Conservation (phyloP, 1,140 invertebrate species). For the Pogonus chalceus region DNA sequence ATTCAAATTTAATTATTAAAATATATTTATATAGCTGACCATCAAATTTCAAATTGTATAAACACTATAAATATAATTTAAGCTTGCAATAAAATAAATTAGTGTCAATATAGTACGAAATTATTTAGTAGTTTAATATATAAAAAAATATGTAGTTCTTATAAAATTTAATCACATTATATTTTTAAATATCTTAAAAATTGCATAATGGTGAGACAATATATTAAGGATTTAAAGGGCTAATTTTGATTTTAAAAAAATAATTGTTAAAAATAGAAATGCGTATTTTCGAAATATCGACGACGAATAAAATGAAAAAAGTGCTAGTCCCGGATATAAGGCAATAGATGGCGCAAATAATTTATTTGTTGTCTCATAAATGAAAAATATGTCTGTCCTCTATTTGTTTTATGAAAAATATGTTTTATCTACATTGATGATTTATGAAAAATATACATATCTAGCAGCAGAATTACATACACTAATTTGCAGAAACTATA, state of each 20-base stretch:
- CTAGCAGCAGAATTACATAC: slow-evolving; percentile 29
- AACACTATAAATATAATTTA: too few relatives aligned
- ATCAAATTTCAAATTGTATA: too few relatives aligned
- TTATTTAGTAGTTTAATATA: too few relatives aligned
- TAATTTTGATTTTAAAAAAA: neutral
- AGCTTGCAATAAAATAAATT: too few relatives aligned
- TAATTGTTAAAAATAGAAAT: neutral
- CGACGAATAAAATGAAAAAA: neutral
- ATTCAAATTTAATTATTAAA: too few relatives aligned
- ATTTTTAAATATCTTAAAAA: too few relatives aligned
- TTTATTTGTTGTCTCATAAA: slow-evolving; percentile 15
- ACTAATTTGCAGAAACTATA: slow-evolving; percentile 27
- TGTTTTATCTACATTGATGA: slow-evolving; percentile 33
- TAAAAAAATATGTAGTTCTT: too few relatives aligned
- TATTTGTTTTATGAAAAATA: slow-evolving; percentile 31
- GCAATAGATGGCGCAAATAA: slow-evolving; percentile 30
- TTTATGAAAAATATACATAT: slow-evolving; percentile 16
- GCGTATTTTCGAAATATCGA: neutral
- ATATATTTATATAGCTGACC: too few relatives aligned
- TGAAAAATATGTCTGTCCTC: slow-evolving; percentile 32
- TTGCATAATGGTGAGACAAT: neutral
- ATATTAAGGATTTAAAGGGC: too few relatives aligned
- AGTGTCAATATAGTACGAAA: too few relatives aligned
- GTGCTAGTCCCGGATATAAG: slow-evolving; percentile 26
- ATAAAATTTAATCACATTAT: too few relatives aligned